These are phyloP conservation scores for Siniperca undulata DNA, from an alignment of 2,797 vertebrate species.

Conservation along the genomic window DNA sequence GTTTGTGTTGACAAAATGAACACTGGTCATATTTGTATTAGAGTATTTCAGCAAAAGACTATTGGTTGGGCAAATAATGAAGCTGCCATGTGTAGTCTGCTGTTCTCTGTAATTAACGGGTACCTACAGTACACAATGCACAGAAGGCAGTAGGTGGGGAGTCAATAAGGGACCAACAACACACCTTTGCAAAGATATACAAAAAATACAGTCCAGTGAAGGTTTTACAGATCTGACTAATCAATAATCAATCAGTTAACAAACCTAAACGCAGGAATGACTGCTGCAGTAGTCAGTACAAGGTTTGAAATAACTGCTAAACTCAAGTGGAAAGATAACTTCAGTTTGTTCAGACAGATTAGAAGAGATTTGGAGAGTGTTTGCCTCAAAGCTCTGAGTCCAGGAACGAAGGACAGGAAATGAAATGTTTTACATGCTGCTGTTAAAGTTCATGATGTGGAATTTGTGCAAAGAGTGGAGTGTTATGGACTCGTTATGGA, in stretches of 20 bases:
- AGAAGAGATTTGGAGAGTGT: conserved; percentile 17
- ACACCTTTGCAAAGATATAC: neutral
- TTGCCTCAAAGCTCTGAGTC: conserved; percentile 18
- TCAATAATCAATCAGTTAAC: neutral
- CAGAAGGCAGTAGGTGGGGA: neutral
- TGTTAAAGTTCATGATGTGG: conserved; percentile 64
- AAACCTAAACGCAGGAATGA: neutral
- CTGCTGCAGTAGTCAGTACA: neutral
- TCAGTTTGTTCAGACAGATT: conserved; percentile 24
- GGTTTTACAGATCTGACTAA: neutral
- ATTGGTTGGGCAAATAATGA: neutral
- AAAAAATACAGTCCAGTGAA: neutral
- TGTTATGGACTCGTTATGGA: conserved; percentile 15
- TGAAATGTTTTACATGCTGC: conserved; percentile 69
- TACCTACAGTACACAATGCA: neutral
- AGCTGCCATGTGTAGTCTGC: neutral
- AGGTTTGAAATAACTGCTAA: neutral
- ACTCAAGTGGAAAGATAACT: neutral
- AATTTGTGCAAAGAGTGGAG: conserved; percentile 37
- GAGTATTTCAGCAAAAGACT: neutral
- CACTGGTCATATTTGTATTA: neutral
- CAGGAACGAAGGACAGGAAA: conserved; percentile 59
- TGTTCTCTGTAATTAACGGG: neutral
- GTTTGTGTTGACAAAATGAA: too few species aligned
- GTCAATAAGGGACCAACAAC: neutral